Evolutionary conservation across 2,113 vertebrate species (phyloP).

Genomic region (Nibea albiflora): DNA sequence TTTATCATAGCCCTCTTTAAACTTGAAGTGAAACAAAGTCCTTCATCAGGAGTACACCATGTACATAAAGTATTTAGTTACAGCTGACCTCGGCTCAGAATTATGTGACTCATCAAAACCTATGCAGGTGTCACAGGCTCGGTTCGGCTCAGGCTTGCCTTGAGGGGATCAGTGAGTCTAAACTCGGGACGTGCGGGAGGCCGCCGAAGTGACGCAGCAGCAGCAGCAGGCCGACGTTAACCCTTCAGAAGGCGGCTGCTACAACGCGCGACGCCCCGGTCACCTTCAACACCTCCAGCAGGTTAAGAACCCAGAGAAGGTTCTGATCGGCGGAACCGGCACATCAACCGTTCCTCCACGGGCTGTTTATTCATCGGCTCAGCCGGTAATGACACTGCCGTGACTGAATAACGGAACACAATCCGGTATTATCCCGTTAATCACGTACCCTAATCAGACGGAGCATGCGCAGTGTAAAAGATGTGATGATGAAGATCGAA

Average conservation of each 20-base stretch:
- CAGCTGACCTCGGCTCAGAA: neutral
- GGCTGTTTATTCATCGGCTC: no score
- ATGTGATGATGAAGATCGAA: neutral
- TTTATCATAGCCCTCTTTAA: no score
- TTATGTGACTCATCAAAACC: no score
- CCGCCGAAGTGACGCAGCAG: constrained; percentile 55
- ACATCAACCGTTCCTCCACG: neutral
- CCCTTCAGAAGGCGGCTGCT: constrained; percentile 23
- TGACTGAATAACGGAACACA: neutral
- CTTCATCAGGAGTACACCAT: no score
- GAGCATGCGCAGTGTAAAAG: constrained; percentile 23
- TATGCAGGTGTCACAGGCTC: neutral
- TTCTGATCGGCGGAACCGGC: neutral
- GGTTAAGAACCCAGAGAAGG: neutral
- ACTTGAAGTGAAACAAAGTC: no score
- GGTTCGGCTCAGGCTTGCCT: neutral
- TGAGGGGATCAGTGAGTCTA: neutral
- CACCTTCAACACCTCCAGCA: constrained; percentile 32
- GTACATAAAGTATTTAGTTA: no score
- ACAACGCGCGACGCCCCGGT: constrained; percentile 29
- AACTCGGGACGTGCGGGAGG: constrained; percentile 24
- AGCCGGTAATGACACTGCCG: neutral
- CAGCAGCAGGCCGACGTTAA: constrained; percentile 38
- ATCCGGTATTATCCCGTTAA: neutral
- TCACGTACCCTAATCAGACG: neutral